Base-by-base conservation (phyloP, 2,113 vertebrate species). In the Labeo rohita region DNA sequence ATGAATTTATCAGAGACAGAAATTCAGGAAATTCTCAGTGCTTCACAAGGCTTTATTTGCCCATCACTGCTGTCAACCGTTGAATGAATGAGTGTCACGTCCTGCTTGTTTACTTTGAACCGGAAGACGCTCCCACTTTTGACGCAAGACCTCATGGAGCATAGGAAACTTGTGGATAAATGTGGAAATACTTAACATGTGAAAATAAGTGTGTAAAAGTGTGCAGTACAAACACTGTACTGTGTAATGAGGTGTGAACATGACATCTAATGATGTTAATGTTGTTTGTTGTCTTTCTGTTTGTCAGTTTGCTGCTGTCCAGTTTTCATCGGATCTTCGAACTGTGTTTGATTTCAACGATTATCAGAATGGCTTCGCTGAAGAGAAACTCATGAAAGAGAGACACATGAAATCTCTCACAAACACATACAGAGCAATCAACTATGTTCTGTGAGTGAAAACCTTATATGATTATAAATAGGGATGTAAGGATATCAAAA, bases 241-340 rank as follows among this genome's bases (percentile, higher is more conserved):
- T 28, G 28, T 28, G 28, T 28, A 28, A 28, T 28, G 28, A 28
- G 28, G 28, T 28, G 28, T 28, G 28, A 28, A 28, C 28, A 28
- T 28, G 28, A 28, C 28, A 28, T 28, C 28, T 28, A 28, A 28
- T 59, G 15, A 12, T 68, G 12, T n/a, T 34, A 47, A 8, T 18
- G 1, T 18, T 54, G 12, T 39, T 13, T 18, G 2, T 28, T 18
- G 7, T 63, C 21, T 70, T 52, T 47, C 6, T 65, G 28, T 88
- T 43, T 88, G 82, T 66, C 85, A 97, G 96, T 96, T 96, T 91
- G 95, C 96, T 34, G 96, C 96, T 6, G 95, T 95, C 76, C 96
- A 97, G 89, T 97, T 97, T 89, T 93, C 95, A 4, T 0, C 6
- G 0, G 5, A 0, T 0, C 0, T 0, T 0, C 80, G 0, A 0